Evolutionary conservation across 1,140 invertebrate genomes (phyloP).

Genomic region (Radopholus similis): DNA sequence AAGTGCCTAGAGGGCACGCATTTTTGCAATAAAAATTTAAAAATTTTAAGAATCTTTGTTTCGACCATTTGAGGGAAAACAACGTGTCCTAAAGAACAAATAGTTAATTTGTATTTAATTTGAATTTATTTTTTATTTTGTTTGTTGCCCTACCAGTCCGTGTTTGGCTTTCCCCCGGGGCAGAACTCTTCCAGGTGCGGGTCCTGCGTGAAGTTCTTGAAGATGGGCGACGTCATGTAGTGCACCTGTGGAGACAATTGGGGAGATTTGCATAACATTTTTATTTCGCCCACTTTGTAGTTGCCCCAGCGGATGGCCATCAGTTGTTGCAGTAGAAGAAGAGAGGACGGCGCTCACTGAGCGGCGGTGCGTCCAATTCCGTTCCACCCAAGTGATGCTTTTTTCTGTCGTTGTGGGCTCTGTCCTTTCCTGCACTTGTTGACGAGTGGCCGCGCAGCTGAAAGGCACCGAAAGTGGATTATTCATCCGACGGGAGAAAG

Average conservation of each 20-base stretch:
- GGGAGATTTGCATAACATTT: too few relatives aligned
- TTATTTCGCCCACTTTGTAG: slow-evolving; percentile 31
- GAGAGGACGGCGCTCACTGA: slow-evolving; percentile 43
- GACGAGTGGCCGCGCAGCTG: too few relatives aligned
- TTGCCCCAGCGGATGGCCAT: slow-evolving; percentile 57
- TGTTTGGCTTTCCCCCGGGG: slow-evolving; percentile 39
- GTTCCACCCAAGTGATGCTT: background rate
- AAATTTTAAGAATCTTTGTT: too few relatives aligned
- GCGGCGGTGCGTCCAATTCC: slow-evolving; percentile 1
- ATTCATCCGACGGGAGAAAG: too few relatives aligned
- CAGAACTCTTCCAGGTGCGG: slow-evolving; percentile 51
- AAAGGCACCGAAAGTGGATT: too few relatives aligned
- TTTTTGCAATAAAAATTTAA: too few relatives aligned
- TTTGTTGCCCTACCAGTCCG: slow-evolving; percentile 56
- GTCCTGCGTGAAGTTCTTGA: slow-evolving; percentile 49
- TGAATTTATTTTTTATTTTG: background rate
- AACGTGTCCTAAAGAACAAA: too few relatives aligned
- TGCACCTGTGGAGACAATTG: slow-evolving; percentile 38
- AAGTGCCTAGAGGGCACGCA: too few relatives aligned
- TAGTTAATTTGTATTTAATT: too few relatives aligned
- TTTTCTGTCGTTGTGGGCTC: slow-evolving; percentile 12
- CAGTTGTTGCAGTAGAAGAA: slow-evolving; percentile 59
- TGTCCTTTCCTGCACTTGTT: too few relatives aligned
- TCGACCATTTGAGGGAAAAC: too few relatives aligned
- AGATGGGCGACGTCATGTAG: slow-evolving; percentile 58